Evolutionary conservation across 2,113 vertebrate genomes (phyloP).

Genomic region (Tetrao urogallus): DNA sequence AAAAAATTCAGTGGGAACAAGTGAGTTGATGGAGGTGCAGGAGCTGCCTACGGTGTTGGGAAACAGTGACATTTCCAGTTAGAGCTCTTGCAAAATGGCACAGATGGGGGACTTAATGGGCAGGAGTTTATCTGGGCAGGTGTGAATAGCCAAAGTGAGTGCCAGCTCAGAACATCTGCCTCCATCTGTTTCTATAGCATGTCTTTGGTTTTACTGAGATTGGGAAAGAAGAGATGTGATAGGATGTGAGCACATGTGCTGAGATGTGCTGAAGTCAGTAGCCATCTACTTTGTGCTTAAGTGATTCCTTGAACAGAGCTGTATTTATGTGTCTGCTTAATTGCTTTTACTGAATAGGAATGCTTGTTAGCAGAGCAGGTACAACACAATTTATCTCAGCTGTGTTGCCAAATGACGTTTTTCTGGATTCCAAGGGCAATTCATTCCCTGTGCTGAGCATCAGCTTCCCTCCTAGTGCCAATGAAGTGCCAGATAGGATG

Average conservation of each 20-base stretch:
- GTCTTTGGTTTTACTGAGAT: not conserved
- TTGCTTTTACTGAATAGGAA: not conserved
- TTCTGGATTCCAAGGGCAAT: not conserved
- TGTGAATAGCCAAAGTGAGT: not conserved
- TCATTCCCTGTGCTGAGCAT: not conserved
- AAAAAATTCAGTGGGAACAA: not conserved
- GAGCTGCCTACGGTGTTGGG: not conserved
- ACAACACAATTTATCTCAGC: not conserved
- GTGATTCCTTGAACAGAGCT: not conserved
- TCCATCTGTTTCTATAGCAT: fast-evolving
- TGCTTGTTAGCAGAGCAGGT: not conserved
- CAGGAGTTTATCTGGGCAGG: not conserved
- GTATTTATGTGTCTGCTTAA: not conserved
- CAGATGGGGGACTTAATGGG: not conserved
- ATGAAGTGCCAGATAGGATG: not conserved
- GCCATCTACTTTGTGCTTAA: not conserved
- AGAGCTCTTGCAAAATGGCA: not conserved
- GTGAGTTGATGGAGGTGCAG: not conserved
- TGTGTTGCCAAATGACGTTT: not conserved
- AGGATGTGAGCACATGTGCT: not conserved
- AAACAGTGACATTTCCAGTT: not conserved
- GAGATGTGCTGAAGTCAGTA: not conserved
- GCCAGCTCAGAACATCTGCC: not conserved
- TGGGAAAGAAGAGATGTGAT: not conserved
- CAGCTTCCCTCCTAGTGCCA: not conserved